Percentiles rank a stretch among this genome's conserved stretches.
These are phyloP conservation scores for Epistrophella euchroma DNA, from an alignment of 2,888 invertebrate species.

Conservation along the genomic window DNA sequence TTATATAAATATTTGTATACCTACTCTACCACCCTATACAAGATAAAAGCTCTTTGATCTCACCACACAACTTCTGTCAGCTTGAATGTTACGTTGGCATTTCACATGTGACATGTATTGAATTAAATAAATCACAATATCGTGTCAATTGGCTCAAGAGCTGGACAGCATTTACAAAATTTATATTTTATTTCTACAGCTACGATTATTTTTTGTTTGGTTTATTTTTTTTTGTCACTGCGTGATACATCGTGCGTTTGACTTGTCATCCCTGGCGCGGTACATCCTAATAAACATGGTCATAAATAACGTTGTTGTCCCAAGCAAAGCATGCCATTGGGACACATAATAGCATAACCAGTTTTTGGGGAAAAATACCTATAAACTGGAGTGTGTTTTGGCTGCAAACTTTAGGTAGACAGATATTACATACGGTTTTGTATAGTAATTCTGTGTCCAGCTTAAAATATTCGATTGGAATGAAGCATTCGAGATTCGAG, in stretches of 20 bases:
- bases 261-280: conserved; percentile 71
- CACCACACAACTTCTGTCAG: conserved; percentile 56
- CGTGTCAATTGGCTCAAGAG: conserved; percentile 69
- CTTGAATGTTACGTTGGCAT: conserved; percentile 27
- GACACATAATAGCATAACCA: conserved; percentile 64
- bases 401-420: not conserved
- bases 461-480: conserved; percentile 8
- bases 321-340: conserved; percentile 63
- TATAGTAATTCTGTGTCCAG: conserved; percentile 62
- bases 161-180: conserved; percentile 66
- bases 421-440: not conserved
- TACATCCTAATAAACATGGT: conserved; percentile 74
- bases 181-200: conserved; percentile 44
- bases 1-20: not conserved
- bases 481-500: conserved; percentile 23
- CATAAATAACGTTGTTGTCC: conserved; percentile 71
- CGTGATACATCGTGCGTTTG: conserved; percentile 27
- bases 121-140: conserved; percentile 75
- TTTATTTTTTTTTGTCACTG: not conserved
- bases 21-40: not conserved
- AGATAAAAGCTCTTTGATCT: conserved; percentile 60
- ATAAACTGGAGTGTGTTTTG: not conserved
- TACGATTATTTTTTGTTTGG: not conserved
- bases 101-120: conserved; percentile 53
- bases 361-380: conserved; percentile 62